Conservation (phyloP, 2,888 invertebrate species). For the Bellardia bayeri region DNA sequence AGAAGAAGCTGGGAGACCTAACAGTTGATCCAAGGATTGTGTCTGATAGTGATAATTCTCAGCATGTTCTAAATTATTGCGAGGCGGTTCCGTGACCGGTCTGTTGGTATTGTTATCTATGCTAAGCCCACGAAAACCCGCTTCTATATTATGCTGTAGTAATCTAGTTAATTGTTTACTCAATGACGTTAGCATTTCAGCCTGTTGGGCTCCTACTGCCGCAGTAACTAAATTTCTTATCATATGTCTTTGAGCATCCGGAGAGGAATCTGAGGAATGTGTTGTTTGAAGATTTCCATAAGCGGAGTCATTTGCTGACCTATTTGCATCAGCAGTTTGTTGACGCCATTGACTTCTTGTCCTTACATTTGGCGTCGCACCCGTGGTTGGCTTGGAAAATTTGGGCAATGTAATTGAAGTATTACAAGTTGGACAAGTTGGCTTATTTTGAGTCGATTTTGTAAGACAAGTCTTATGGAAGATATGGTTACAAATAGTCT, state of each 20-base stretch:
- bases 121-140: neutral
- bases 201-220: conserved; percentile 27
- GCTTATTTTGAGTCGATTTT: neutral
- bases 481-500: neutral
- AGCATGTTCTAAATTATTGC: neutral
- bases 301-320: neutral
- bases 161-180: neutral
- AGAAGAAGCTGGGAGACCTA: neutral
- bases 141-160: neutral
- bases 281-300: neutral
- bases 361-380: neutral
- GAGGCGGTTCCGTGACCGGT: neutral
- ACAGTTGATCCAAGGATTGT: neutral
- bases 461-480: neutral
- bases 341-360: conserved; percentile 3
- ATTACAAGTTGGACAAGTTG: neutral
- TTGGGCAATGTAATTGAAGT: neutral
- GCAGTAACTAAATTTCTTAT: conserved; percentile 17
- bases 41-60: neutral
- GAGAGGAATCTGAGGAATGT: neutral
- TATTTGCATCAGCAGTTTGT: neutral
- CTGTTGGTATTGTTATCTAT: neutral
- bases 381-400: neutral
- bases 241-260: neutral
- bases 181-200: conserved; percentile 3